Base-by-base conservation (phyloP, 2,888 invertebrate genomes). In the Athrips mouffetella region DNA sequence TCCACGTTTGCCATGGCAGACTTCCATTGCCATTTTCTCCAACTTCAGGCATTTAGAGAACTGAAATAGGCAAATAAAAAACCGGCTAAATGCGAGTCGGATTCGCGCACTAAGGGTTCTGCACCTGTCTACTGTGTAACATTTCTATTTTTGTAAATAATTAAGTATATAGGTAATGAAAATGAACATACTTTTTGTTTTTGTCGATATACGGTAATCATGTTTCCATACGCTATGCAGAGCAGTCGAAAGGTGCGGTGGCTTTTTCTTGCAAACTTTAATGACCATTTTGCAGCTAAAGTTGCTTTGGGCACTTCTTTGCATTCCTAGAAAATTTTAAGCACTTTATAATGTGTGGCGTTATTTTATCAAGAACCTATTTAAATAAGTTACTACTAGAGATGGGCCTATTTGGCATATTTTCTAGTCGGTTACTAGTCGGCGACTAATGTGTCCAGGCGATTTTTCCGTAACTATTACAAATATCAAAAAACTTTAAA, bases 261-360 rank as follows among this genome's bases (percentile, higher is more conserved):
- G 0, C 89, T 83, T 39, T 79, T 67, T 10, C 90, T 58, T 0
- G 91, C 90, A 50, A 85, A 84, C 45, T 82, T 87, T 35, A 92
- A 65, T 16, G 89, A 80, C 90, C 91, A 90, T 48, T 90, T 78
- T 0, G 91, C 91, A 2, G 91, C 90, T 45, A 92, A 63, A 41
- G 79, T 79, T 0, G 91, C 91, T 42, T 89, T 87, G 1, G 54
- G 60, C 2, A 27, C 23, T 51, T 81, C 78, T 40, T 73, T 74
- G 18, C 57, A 59, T 40, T 70, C 71, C 80, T 80, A 21, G 2
- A 44, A 48, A 0, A n/a, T n/a, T n/a, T 51, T 56, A 52, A 48
- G n/a, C 8, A 45, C 18, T 18, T 2, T 3, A 18, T 16, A 35
- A 31, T 15, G 15, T 27, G 27, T 27, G 27, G 3, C n/a, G n/a